Conservation (phyloP, 2,888 invertebrate species). For the Tinea pellionella region DNA sequence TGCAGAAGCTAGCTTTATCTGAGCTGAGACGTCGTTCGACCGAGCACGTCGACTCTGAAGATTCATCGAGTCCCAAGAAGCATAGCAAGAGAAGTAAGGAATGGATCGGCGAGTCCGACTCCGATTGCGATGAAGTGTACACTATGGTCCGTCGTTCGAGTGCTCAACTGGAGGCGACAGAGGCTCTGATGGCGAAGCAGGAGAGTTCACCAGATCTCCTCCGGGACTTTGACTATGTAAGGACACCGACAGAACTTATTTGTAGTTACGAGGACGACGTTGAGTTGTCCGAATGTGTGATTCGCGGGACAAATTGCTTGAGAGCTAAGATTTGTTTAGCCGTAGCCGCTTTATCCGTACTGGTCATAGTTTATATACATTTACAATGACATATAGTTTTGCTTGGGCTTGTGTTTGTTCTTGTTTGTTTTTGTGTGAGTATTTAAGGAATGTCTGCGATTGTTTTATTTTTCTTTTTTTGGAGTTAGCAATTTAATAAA, state of each 20-base stretch:
- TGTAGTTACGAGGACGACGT: constrained; percentile 41
- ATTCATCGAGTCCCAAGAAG: constrained; percentile 48
- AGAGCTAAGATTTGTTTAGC: constrained; percentile 56
- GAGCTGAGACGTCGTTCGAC: constrained; percentile 56
- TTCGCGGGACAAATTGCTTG: constrained; percentile 42
- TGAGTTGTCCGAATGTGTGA: constrained; percentile 27
- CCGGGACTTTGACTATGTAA: constrained; percentile 64
- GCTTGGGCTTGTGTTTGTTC: constrained; percentile 59
- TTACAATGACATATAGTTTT: constrained; percentile 48
- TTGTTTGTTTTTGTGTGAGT: constrained; percentile 53
- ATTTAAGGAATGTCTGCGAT: constrained; percentile 46
- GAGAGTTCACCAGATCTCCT: constrained; percentile 59
- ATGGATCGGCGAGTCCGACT: constrained; percentile 68
- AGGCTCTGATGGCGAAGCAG: constrained; percentile 65
- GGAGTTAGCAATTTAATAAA: background rate
- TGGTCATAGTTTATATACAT: constrained; percentile 62
- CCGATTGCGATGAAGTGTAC: constrained; percentile 74
- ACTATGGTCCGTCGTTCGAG: constrained; percentile 73
- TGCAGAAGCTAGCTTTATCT: constrained; percentile 50
- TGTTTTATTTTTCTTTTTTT: constrained; percentile 32
- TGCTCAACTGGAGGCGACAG: constrained; percentile 71
- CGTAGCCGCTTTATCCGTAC: constrained; percentile 58
- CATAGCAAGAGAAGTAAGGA: constrained; percentile 33
- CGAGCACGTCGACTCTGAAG: constrained; percentile 52
- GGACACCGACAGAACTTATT: constrained; percentile 55